These are phyloP conservation scores for Spisula solida DNA, from an alignment of 2,888 invertebrate genomes.

Conservation along the genomic window DNA sequence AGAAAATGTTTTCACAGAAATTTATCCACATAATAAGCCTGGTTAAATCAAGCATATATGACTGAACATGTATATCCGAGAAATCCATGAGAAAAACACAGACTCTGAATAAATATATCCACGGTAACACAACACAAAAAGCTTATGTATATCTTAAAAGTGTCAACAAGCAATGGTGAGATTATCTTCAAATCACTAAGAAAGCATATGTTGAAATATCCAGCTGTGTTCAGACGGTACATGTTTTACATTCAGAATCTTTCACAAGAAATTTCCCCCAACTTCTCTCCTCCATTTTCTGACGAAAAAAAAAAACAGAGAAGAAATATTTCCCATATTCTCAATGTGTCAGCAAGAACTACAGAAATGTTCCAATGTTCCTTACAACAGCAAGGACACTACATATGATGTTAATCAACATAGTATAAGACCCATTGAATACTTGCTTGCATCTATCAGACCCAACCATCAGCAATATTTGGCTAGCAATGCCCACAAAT, in stretches of 20 bases:
- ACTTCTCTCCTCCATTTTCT: neutral
- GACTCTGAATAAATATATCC: neutral
- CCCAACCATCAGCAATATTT: neutral
- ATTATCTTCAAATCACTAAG: slow-evolving; percentile 6
- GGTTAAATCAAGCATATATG: slow-evolving; percentile 12
- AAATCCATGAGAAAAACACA: slow-evolving; percentile 25
- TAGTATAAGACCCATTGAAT: neutral
- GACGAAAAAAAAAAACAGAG: neutral
- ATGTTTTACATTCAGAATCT: neutral
- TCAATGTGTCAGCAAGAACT: slow-evolving; percentile 9
- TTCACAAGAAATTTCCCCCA: slow-evolving; percentile 26
- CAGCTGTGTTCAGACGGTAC: slow-evolving; percentile 34
- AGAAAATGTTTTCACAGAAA: neutral
- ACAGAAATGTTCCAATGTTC: neutral
- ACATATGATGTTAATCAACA: neutral
- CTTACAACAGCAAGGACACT: neutral
- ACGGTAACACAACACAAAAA: slow-evolving; percentile 24
- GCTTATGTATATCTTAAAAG: slow-evolving; percentile 26
- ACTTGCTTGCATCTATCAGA: neutral
- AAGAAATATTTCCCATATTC: neutral
- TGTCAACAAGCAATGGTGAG: slow-evolving; percentile 28
- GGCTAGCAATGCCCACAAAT: slow-evolving; percentile 10
- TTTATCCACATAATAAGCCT: neutral
- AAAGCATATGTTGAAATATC: slow-evolving; percentile 26
- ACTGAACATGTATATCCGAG: neutral